Evolutionary conservation across 2,888 invertebrate species (phyloP).

Genomic region (Anoplius nigerrimus): DNA sequence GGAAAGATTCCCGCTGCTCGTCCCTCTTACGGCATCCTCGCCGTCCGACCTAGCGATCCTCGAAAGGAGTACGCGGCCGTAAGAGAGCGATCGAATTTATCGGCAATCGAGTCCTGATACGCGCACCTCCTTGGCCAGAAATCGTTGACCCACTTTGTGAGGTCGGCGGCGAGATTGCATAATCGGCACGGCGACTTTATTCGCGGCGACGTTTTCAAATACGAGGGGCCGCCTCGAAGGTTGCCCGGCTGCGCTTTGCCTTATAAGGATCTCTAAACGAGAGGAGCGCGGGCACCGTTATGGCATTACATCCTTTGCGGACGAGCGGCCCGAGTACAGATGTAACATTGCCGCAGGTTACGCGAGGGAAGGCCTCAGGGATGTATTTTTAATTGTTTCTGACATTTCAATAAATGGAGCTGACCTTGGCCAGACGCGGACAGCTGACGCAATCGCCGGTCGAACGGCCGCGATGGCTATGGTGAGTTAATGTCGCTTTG

Average conservation of each 20-base stretch:
- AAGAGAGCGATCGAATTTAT: conserved; percentile 29
- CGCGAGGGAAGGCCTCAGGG: no score
- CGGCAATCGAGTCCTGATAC: conserved; percentile 12
- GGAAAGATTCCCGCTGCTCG: conserved; percentile 21
- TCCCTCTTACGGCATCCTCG: not conserved
- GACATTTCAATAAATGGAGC: no score
- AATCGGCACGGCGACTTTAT: conserved; percentile 39
- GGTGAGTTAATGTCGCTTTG: no score
- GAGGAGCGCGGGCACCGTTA: conserved; percentile 12
- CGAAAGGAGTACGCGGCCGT: conserved; percentile 27
- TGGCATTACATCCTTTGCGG: not conserved
- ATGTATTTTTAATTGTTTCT: no score
- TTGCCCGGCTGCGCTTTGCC: conserved; percentile 35
- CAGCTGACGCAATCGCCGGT: no score
- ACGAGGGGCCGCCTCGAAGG: conserved; percentile 38
- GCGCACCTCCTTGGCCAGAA: conserved; percentile 15
- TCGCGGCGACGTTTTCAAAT: conserved; percentile 32
- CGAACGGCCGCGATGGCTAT: no score
- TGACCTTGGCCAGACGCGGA: no score
- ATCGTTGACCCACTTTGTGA: conserved; percentile 52
- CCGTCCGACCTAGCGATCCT: conserved; percentile 20
- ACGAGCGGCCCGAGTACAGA: no score
- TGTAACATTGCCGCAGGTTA: no score
- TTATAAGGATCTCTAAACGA: conserved; percentile 53
- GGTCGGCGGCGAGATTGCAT: conserved; percentile 46